Percentiles rank a stretch among this genome's conserved stretches.
phyloP scores from a whole-genome alignment of 2,888 invertebrate genomes.

The Cephus sareptanus region DNA sequence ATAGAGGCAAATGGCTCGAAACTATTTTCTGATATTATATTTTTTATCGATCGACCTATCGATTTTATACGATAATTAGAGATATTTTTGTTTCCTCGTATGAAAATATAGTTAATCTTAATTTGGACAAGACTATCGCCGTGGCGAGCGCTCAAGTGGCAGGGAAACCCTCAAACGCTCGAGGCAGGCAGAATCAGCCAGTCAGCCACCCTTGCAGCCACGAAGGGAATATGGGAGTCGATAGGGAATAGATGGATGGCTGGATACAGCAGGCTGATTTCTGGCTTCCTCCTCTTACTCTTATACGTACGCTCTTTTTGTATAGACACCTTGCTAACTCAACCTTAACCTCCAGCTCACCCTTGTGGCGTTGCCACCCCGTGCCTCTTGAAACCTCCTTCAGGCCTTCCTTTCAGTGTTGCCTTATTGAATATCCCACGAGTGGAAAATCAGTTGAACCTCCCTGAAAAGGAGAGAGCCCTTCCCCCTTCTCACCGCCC shows the following conservation, averaged over 20 bases:
- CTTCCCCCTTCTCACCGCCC: conserved; percentile 31
- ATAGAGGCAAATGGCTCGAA: background rate
- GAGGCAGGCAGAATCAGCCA: conserved; percentile 25
- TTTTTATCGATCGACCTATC: background rate
- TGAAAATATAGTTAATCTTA: background rate
- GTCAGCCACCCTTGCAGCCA: conserved; percentile 8
- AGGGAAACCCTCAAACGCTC: conserved; percentile 39
- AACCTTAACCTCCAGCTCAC: conserved; percentile 23
- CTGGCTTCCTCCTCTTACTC: conserved; percentile 26
- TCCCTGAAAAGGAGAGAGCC: conserved; percentile 47
- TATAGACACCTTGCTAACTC: conserved; percentile 27
- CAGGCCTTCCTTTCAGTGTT: conserved; percentile 56
- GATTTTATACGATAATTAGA: background rate
- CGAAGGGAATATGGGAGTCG: conserved; percentile 37
- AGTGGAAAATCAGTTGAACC: conserved; percentile 61
- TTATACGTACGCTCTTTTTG: conserved; percentile 41
- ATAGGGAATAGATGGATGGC: conserved; percentile 41
- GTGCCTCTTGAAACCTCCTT: conserved; percentile 43
- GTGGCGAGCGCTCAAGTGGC: conserved; percentile 41
- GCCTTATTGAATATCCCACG: conserved; percentile 64
- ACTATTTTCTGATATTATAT: background rate
- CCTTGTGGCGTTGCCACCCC: conserved; percentile 34
- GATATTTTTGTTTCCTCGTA: background rate
- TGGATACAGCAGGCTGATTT: conserved; percentile 37
- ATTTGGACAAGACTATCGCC: conserved; percentile 48